These are phyloP conservation scores for Acrocephalus scirpaceus DNA, from an alignment of 2,797 vertebrate genomes.

Conservation along the genomic window DNA sequence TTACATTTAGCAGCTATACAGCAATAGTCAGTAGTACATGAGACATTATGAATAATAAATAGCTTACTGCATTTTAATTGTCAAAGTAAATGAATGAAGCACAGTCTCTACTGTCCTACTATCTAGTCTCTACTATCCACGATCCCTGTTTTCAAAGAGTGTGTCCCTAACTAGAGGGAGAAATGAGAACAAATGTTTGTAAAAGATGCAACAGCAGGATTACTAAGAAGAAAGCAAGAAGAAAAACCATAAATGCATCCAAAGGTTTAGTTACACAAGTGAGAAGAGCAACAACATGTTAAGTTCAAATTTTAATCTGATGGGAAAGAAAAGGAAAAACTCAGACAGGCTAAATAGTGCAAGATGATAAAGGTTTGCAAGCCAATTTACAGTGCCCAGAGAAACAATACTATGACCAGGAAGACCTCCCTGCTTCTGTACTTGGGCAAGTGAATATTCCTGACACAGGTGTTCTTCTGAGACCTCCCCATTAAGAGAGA, in stretches of 20 bases:
- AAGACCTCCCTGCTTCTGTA: background rate
- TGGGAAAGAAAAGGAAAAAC: background rate
- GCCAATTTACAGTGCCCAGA: background rate
- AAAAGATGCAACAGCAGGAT: background rate
- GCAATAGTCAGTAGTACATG: background rate
- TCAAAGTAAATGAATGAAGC: slow-evolving; percentile 46
- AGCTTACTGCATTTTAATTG: slow-evolving; percentile 22
- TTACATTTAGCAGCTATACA: slow-evolving; percentile 18
- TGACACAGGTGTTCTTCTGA: background rate
- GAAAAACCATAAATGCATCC: background rate
- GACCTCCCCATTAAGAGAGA: background rate
- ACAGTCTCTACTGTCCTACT: background rate
- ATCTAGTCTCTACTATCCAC: background rate
- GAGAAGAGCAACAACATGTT: background rate
- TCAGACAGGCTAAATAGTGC: background rate
- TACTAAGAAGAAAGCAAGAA: background rate
- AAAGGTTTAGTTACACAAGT: background rate
- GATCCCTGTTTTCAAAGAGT: background rate
- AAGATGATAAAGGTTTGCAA: background rate
- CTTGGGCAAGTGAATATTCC: background rate
- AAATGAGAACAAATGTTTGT: slow-evolving; percentile 20
- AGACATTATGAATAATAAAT: slow-evolving; percentile 50
- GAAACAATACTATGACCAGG: background rate
- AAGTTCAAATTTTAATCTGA: background rate
- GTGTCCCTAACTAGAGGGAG: background rate